phyloP scores from a whole-genome alignment of 2,888 invertebrate genomes.

The Hartigia nigra region DNA sequence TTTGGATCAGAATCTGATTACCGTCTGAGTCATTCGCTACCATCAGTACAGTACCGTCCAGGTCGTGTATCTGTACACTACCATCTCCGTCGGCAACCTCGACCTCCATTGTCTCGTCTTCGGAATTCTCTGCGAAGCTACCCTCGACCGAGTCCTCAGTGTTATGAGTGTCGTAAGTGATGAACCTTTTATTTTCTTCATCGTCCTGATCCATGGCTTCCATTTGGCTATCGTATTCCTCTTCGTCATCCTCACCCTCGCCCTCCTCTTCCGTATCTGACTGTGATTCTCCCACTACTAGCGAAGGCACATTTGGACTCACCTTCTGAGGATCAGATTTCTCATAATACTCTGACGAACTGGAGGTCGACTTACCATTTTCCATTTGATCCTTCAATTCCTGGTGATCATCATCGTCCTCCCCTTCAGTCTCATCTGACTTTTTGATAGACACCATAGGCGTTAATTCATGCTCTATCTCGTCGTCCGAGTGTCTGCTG shows the following conservation, averaged over 20 bases:
- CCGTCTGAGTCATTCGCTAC: constrained; percentile 59
- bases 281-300: constrained; percentile 22
- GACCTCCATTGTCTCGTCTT: constrained; percentile 28
- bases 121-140: constrained; percentile 23
- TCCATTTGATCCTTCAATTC: constrained; percentile 12
- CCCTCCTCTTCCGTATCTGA: constrained; percentile 32
- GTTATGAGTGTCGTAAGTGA: background rate
- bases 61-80: constrained; percentile 49
- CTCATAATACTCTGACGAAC: constrained; percentile 15
- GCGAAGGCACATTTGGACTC: constrained; percentile 20
- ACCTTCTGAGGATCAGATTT: constrained; percentile 14
- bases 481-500: constrained; percentile 7
- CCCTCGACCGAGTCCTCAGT: constrained; percentile 25
- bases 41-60: constrained; percentile 62
- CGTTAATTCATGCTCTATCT: constrained; percentile 42
- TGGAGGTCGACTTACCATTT: constrained; percentile 8
- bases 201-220: constrained; percentile 29
- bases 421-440: constrained; percentile 13
- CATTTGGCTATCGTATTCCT: constrained; percentile 36
- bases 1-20: constrained; percentile 60
- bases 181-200: constrained; percentile 9
- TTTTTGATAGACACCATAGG: constrained; percentile 34
- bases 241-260: constrained; percentile 38
- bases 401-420: background rate
- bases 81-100: constrained; percentile 40